Conservation (phyloP, 2,113 vertebrate genomes). For the Speoplatyrhinus poulsoni region DNA sequence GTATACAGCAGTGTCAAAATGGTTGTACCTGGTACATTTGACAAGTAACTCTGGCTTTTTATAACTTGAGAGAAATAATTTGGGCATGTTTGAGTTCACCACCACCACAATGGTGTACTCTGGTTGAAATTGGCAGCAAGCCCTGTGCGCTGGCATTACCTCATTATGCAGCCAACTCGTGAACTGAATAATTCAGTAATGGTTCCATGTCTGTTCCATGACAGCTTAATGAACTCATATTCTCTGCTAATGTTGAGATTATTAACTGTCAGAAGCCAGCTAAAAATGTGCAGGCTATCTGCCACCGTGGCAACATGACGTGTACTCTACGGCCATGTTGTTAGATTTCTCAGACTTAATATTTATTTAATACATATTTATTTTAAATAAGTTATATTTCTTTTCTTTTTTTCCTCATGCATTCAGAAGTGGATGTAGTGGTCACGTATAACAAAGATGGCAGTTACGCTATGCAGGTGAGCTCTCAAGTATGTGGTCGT, state of each 20-base stretch:
- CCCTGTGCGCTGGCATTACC: not conserved
- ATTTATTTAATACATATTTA: no score
- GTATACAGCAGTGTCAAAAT: no score
- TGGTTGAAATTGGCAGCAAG: not conserved
- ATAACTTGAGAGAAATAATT: not conserved
- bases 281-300: constrained; percentile 11
- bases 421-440: constrained; percentile 81
- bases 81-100: not conserved
- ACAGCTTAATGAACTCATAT: constrained; percentile 32
- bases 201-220: constrained; percentile 6
- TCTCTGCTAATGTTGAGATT: constrained; percentile 44
- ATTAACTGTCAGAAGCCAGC: constrained; percentile 8
- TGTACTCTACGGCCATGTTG: not conserved
- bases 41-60: not conserved
- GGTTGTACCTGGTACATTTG: not conserved
- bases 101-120: not conserved
- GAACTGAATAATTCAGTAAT: constrained; percentile 32
- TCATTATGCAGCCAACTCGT: not conserved
- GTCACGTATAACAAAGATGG: constrained; percentile 84
- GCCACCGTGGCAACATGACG: not conserved
- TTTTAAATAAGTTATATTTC: not conserved
- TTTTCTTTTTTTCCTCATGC: constrained; percentile 10
- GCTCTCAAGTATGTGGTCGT: not conserved
- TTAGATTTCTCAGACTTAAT: not conserved
- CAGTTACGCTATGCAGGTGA: constrained; percentile 92